A percentile compares a stretch with the other conserved stretches of the same genome.
Conservation (phyloP, 2,888 invertebrate species). For the Dryocosmus kuriphilus region DNA sequence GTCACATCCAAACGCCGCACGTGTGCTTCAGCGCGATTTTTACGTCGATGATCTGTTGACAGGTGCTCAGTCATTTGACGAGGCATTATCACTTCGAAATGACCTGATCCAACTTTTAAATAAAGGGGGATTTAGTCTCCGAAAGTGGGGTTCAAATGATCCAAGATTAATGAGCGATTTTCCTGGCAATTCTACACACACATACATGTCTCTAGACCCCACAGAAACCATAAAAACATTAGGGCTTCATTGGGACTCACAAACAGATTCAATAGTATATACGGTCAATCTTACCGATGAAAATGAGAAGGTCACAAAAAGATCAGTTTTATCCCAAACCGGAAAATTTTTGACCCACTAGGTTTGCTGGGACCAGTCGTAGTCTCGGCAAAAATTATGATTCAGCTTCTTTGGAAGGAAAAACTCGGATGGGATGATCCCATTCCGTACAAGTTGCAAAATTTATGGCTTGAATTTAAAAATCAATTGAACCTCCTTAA, state of each 20-base stretch:
- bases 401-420: too few species aligned
- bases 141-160: slow-evolving; percentile 39
- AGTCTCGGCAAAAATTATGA: not conserved
- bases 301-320: not conserved
- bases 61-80: slow-evolving; percentile 42
- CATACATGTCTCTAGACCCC: slow-evolving; percentile 52
- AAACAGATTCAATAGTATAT: not conserved
- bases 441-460: not conserved
- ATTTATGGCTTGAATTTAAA: not conserved
- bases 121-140: slow-evolving; percentile 41
- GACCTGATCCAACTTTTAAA: too few species aligned
- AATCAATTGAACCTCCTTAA: not conserved
- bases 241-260: not conserved
- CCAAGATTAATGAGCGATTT: not conserved
- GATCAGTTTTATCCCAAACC: not conserved
- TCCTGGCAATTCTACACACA: not conserved
- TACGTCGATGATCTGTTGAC: too few species aligned
- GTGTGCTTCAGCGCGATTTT: not conserved
- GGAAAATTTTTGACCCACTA: not conserved
- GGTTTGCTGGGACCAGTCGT: not conserved
- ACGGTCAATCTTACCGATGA: not conserved
- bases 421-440: not conserved
- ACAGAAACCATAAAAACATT: not conserved
- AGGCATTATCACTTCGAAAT: slow-evolving; percentile 53
- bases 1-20: not conserved